Evolutionary conservation across 2,113 vertebrate species (phyloP), one percentile per base, ranked within the genome.

Genomic region (Plectropomus leopardus): DNA sequence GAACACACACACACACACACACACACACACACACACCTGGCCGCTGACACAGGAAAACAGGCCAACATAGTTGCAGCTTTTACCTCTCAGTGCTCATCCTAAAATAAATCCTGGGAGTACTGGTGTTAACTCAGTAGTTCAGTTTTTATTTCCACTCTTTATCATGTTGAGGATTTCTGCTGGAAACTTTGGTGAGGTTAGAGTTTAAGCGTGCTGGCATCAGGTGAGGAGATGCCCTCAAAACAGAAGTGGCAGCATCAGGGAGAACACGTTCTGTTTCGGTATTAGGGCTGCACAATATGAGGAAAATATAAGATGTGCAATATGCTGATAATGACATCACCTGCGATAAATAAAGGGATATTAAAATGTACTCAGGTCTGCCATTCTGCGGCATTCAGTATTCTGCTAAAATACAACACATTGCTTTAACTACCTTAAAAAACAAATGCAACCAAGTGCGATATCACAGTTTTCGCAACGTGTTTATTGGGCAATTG

Each of bases 21-120:
- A n/a, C n/a, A n/a, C 28, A 28, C 57, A 82, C 53, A 65, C 57
- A 61, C 4, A 44, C 72, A 55, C 50, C 51, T 15, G 28, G 32
- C 44, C 80, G 73, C 70, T 72, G 76, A 86, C 34, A n/a, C 57
- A 75, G 21, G 32, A 45, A 75, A 82, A 67, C 36, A 28, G 51
- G 24, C 13, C 42, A 42, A 9, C 32, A 21, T 17, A 26, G 17
- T 15, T 72, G 23, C 21, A 8, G 36, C 36, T 40, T 2, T 58
- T 1, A 21, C 10, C 28, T 21, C 11, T 11, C 16, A 24, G 30
- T 44, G 30, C 34, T 34, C 23, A n/a, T 30, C 11, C 1, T 40
- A 9, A 59, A 21, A 55, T 24, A 50, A 14, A 36, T 8, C 4
- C 23, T 15, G 32, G 3, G 3, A 63, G 24, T 9, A 8, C 21